Evolutionary conservation across 1,140 invertebrate species (phyloP).

Genomic region (Hesperophylax magnus): DNA sequence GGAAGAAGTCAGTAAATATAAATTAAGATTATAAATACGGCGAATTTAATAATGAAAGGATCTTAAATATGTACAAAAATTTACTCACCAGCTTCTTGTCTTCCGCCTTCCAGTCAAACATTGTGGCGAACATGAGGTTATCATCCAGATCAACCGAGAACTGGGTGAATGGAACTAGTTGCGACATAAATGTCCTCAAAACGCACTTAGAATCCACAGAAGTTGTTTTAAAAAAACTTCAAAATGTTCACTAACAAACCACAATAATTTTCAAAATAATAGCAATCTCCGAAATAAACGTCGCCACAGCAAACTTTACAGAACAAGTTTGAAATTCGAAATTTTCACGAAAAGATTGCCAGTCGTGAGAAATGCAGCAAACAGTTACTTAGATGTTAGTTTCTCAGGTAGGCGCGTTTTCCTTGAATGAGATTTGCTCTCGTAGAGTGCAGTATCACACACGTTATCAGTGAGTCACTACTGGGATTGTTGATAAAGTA

Average conservation of each 20-base stretch:
- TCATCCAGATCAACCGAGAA: constrained; percentile 68
- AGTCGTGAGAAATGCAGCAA: not conserved
- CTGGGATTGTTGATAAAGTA: not conserved
- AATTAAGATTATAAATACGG: too few species aligned
- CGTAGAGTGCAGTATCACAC: not conserved
- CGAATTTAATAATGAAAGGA: too few species aligned
- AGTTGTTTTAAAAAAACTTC: too few species aligned
- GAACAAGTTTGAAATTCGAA: not conserved
- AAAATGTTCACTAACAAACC: constrained; percentile 7
- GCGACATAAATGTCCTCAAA: constrained; percentile 64
- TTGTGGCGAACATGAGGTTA: constrained; percentile 69
- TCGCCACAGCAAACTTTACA: not conserved
- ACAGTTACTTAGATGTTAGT: too few species aligned
- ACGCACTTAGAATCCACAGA: too few species aligned
- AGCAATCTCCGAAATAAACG: not conserved
- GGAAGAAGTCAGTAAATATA: too few species aligned
- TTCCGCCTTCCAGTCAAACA: constrained; percentile 70
- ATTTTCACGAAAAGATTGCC: not conserved
- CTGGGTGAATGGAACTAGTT: constrained; percentile 68
- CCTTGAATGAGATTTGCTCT: constrained; percentile 5
- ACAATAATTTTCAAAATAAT: constrained; percentile 15
- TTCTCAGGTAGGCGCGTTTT: constrained; percentile 1
- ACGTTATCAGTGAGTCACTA: constrained; percentile 40
- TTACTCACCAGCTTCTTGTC: constrained; percentile 67
- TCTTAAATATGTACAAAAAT: not conserved